Evolutionary conservation across 2,113 vertebrate genomes (phyloP).

Genomic region (Catagonus wagneri): DNA sequence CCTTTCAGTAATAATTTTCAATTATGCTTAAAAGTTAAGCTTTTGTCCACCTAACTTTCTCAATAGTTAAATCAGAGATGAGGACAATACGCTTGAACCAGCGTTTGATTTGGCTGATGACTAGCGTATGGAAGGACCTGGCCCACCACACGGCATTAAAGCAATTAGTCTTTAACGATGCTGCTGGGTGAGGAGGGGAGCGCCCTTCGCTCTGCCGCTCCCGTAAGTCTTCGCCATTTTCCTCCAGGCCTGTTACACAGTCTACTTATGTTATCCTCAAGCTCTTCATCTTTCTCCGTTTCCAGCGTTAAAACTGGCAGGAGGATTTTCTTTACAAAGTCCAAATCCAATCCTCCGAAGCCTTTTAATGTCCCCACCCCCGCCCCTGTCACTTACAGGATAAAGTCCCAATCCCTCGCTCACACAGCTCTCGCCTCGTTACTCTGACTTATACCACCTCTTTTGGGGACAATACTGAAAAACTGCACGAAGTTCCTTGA

Average conservation of each 20-base stretch:
- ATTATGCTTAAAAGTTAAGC: background rate
- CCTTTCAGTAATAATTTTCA: background rate
- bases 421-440: background rate
- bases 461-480: background rate
- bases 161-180: background rate
- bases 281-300: background rate
- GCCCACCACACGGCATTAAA: background rate
- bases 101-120: background rate
- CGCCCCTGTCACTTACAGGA: background rate
- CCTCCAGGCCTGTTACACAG: background rate
- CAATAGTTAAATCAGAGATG: background rate
- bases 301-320: background rate
- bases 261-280: background rate
- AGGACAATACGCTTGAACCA: background rate
- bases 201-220: too few species aligned
- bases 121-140: background rate
- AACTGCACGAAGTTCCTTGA: background rate
- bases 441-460: background rate
- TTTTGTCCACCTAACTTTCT: background rate
- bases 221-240: too few species aligned
- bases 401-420: background rate
- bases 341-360: background rate
- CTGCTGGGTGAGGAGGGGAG: too few species aligned
- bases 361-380: background rate
- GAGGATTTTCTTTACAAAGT: background rate